These are phyloP conservation scores for Scomber scombrus DNA, from an alignment of 2,113 vertebrate genomes.

Conservation along the genomic window DNA sequence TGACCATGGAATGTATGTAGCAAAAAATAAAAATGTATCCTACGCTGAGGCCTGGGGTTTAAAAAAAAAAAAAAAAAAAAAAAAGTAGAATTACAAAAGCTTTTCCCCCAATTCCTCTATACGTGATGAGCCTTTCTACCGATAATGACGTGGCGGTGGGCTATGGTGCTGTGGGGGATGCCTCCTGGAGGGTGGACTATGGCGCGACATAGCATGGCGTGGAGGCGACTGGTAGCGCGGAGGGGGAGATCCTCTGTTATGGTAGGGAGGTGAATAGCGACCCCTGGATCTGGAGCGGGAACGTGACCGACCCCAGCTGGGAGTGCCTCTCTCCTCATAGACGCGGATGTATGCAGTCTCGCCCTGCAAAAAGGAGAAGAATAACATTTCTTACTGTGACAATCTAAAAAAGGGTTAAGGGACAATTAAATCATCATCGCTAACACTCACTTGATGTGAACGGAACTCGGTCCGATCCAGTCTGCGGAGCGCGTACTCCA, in stretches of 20 bases:
- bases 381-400: background rate
- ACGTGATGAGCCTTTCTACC: slow-evolving; percentile 65
- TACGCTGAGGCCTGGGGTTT: slow-evolving; percentile 44
- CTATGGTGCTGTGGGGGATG: slow-evolving; percentile 77
- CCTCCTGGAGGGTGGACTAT: slow-evolving; percentile 84
- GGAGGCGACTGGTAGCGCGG: slow-evolving; percentile 90
- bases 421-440: background rate
- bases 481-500: slow-evolving; percentile 89
- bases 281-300: slow-evolving; percentile 93
- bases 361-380: slow-evolving; percentile 80
- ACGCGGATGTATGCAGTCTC: slow-evolving; percentile 93
- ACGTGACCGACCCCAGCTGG: slow-evolving; percentile 89
- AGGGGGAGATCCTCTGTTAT: slow-evolving; percentile 90
- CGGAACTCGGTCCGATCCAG: slow-evolving; percentile 90
- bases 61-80: slow-evolving; percentile 48
- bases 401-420: fast-evolving
- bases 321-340: slow-evolving; percentile 88
- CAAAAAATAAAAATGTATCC: slow-evolving; percentile 34
- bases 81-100: slow-evolving; percentile 62
- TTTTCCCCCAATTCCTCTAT: slow-evolving; percentile 37
- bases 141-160: slow-evolving; percentile 86
- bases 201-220: slow-evolving; percentile 84
- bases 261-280: slow-evolving; percentile 91
- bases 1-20: slow-evolving; percentile 80
- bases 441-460: slow-evolving; percentile 86